Base-by-base conservation (phyloP, 2,888 invertebrate genomes). In the Opisthograptis luteolata region DNA sequence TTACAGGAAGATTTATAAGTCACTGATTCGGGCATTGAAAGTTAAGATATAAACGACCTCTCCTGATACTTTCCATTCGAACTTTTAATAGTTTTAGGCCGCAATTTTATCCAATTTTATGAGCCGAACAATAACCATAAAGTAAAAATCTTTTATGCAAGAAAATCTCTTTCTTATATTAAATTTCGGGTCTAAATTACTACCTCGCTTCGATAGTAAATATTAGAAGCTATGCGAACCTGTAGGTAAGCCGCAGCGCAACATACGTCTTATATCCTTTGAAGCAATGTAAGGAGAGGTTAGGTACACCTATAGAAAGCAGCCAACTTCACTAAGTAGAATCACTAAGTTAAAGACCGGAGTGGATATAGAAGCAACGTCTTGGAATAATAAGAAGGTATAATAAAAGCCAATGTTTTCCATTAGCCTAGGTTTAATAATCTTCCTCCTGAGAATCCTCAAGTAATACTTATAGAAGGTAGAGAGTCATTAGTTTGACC, bases 1-100 rank as follows among this genome's bases (percentile, higher is more conserved):
- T n/a, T 61, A 60, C 62, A 56, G 53, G 58, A 63, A 64, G 62
- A 65, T 69, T 74, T 67, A 61, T 53, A 59, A 62, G 55, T 68
- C 64, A 53, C 56, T 49, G 47, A 56, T 55, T 52, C 41, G 49
- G 31, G 51, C 49, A 59, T 63, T 55, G 51, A 63, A 68, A 62
- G 49, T 64, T 60, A 47, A 57, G 58, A 61, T 30, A 44, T 42
- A 47, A 60, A 59, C 47, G 39, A 40, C 32, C 48, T 37, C 22
- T 49, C 12, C n/a, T n/a, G 1, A 34, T 39, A 28, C 37, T 46
- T n/a, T n/a, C n/a, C n/a, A n/a, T n/a, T n/a, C n/a, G 25, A 54
- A 52, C 32, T 55, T 58, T 58, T 58, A 49, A 54, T 58, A 55
- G 37, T 54, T 42, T 34, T 57, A 48, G 36, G 34, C 34, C 37